Conservation (phyloP, 53 echinoderm and acorn worm species). For the Echinometra lucunter region DNA sequence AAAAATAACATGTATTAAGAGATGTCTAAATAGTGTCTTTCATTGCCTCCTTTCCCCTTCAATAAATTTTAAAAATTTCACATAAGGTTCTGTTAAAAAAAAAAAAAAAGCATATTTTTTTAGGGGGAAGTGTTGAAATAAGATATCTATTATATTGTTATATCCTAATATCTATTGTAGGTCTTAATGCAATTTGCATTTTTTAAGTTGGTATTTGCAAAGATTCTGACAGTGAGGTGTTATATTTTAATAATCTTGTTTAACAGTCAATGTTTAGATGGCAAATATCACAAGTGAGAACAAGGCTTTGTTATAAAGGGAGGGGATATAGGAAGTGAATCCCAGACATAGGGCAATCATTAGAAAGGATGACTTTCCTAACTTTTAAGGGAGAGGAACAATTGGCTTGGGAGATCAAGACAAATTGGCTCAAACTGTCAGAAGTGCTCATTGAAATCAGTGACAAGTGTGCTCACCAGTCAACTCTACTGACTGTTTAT, state of each 20-base stretch:
- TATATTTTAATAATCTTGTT: background rate
- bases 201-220: background rate
- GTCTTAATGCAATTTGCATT: background rate
- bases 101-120: background rate
- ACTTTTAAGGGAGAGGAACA: background rate
- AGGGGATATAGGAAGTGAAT: background rate
- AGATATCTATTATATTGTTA: background rate
- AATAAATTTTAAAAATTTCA: too few relatives aligned
- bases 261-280: background rate
- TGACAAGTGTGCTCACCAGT: background rate
- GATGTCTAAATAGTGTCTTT: too few relatives aligned
- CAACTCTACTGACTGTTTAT: background rate
- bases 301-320: constrained; percentile 15
- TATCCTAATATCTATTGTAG: background rate
- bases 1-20: too few relatives aligned
- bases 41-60: too few relatives aligned
- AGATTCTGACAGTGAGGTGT: background rate
- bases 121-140: background rate
- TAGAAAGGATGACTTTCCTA: constrained; percentile 28
- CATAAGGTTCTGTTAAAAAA: too few relatives aligned
- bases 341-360: constrained; percentile 23
- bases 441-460: background rate
- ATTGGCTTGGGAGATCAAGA: background rate
- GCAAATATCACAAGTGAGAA: background rate
- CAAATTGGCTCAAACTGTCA: constrained; percentile 37